Conservation (phyloP, 2,113 vertebrate genomes). For the human region GRCh38 chr2:39262501-39263000, state of each 20-base stretch:
- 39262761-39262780: neutral
- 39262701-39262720: neutral
- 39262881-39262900: too few relatives aligned
- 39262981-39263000: too few relatives aligned
- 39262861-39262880: too few relatives aligned
- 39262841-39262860: too few relatives aligned
- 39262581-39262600: neutral
- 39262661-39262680: neutral
- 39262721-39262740: neutral
- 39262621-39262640: neutral
- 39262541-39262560: neutral
- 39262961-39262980: too few relatives aligned
- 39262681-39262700: neutral
- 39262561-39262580: neutral
- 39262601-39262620: neutral
- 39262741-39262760: neutral
- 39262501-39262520: too few relatives aligned
- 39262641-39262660: neutral
- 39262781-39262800: constrained; percentile 11
- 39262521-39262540: too few relatives aligned
- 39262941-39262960: too few relatives aligned
- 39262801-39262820: constrained; percentile 25
- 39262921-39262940: too few relatives aligned
- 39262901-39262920: too few relatives aligned
- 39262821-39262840: neutral